Percentiles rank a stretch among this genome's conserved stretches.
Evolutionary conservation across 2,113 vertebrate genomes (phyloP).

Genomic region (Rhinogobius similis): DNA sequence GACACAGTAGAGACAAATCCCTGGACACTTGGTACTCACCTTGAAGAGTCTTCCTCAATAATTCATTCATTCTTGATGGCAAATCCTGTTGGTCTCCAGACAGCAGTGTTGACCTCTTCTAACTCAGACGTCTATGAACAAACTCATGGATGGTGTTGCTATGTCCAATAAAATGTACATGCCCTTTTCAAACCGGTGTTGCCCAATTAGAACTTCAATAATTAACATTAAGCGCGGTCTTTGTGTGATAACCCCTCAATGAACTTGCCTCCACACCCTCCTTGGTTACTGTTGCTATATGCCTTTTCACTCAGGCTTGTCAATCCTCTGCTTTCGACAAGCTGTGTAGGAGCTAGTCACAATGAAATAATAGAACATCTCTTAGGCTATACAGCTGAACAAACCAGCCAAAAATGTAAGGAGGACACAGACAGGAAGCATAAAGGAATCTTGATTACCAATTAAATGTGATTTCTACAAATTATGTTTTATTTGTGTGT

Average conservation of each 20-base stretch:
- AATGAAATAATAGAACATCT: neutral
- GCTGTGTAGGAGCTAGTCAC: conserved; percentile 3
- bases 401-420: neutral
- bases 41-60: conserved; percentile 42
- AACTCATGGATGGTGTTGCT: neutral
- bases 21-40: neutral
- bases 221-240: neutral
- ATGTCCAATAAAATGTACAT: neutral
- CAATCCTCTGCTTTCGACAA: neutral
- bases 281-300: conserved; percentile 11
- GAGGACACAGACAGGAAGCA: neutral
- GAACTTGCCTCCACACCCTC: neutral
- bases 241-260: neutral
- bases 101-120: conserved; percentile 34
- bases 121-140: conserved; percentile 13
- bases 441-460: neutral
- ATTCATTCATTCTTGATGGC: conserved; percentile 40
- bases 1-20: neutral
- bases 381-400: neutral
- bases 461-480: neutral
- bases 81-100: conserved; percentile 20
- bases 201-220: neutral
- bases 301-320: conserved; percentile 4
- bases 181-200: neutral
- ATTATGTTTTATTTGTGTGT: neutral